phyloP scores from a whole-genome alignment of 2,888 invertebrate species.

The Coleophora flavipennella region DNA sequence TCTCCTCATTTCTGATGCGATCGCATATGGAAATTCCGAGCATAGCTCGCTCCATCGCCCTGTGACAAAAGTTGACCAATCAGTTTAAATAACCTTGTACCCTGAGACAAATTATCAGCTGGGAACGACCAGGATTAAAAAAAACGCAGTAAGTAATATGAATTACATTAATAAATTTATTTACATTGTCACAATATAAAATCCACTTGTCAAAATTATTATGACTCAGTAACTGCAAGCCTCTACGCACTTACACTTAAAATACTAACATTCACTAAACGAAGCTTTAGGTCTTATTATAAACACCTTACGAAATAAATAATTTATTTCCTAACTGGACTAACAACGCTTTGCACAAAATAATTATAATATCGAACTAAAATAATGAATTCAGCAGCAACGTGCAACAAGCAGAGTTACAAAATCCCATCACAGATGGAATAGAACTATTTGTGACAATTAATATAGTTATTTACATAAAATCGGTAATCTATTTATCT shows the following conservation, averaged over 20 bases:
- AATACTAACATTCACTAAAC: slow-evolving; percentile 21
- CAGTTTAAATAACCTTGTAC: no score
- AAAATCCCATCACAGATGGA: slow-evolving; percentile 38
- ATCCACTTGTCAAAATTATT: slow-evolving; percentile 35
- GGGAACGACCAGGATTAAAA: no score
- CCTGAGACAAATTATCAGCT: no score
- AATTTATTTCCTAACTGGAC: slow-evolving; percentile 36
- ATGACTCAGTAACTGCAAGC: slow-evolving; percentile 33
- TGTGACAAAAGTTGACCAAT: no score
- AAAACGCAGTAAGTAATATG: background rate
- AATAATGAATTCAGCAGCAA: no score
- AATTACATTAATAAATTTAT: slow-evolving; percentile 27
- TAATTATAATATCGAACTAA: slow-evolving; percentile 4
- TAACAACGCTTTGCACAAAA: slow-evolving; percentile 11
- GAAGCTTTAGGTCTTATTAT: slow-evolving; percentile 15
- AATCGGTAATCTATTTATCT: slow-evolving; percentile 20
- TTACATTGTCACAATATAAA: slow-evolving; percentile 47
- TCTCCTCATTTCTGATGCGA: no score
- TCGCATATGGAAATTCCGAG: no score
- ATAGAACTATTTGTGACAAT: slow-evolving; percentile 30
- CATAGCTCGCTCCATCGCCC: no score
- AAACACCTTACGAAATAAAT: slow-evolving; percentile 40
- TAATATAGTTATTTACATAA: slow-evolving; percentile 21
- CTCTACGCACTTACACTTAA: slow-evolving; percentile 22
- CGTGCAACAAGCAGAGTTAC: background rate